phyloP scores from a whole-genome alignment of 2,113 vertebrate species.

The Rhinopomastus cyanomelas region DNA sequence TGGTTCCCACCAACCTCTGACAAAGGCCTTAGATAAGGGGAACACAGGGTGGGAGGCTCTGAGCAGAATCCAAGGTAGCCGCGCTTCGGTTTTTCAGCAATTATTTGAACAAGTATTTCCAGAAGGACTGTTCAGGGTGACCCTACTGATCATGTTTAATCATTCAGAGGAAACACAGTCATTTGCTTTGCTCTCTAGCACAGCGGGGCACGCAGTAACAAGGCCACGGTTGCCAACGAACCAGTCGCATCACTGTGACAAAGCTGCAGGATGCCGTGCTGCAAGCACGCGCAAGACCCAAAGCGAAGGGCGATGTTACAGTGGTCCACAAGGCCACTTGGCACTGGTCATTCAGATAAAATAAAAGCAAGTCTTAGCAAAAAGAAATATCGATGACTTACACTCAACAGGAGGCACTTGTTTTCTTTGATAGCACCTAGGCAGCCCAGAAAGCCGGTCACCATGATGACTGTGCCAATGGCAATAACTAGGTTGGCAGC shows the following conservation, averaged over 20 bases:
- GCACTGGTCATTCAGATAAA: background rate
- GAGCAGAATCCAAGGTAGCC: background rate
- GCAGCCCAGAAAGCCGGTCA: constrained; percentile 96
- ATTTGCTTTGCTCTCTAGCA: background rate
- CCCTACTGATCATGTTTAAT: background rate
- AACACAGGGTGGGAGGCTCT: background rate
- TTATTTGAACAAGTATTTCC: background rate
- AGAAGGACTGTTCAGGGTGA: background rate
- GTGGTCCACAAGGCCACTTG: background rate
- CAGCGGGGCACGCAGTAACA: background rate
- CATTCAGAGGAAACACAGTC: background rate
- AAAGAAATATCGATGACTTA: constrained; percentile 74
- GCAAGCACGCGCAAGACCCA: background rate
- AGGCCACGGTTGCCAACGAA: background rate
- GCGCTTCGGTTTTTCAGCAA: background rate
- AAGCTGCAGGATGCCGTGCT: background rate
- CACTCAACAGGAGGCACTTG: constrained; percentile 98
- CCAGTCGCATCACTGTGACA: background rate
- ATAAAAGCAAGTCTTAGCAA: background rate
- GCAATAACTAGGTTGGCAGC: constrained; percentile 96
- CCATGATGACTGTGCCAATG: constrained; percentile 95
- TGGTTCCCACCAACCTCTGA: background rate
- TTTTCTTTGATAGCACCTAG: constrained; percentile 99
- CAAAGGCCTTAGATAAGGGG: background rate
- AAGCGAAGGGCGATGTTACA: background rate